Conservation (phyloP, 2,797 vertebrate genomes). For the Phoebastria nigripes region DNA sequence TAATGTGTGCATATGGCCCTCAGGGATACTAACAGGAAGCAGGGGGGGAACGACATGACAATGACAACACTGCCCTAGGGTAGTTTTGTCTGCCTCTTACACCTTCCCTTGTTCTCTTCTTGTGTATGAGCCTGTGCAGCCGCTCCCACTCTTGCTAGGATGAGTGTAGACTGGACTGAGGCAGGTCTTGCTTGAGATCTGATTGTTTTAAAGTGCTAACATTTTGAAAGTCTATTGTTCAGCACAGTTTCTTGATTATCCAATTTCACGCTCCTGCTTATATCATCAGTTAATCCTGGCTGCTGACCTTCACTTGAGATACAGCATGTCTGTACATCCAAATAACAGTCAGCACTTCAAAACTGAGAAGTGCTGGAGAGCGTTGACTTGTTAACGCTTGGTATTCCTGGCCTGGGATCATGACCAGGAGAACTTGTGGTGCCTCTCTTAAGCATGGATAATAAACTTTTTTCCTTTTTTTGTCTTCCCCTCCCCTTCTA, state of each 20-base stretch:
- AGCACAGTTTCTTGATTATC: conserved; percentile 13
- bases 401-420: not conserved
- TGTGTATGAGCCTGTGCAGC: not conserved
- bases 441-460: not conserved
- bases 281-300: not conserved
- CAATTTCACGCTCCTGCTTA: not conserved
- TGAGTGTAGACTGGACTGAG: not conserved
- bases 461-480: not conserved
- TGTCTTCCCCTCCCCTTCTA: not conserved
- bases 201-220: not conserved
- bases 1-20: fast-evolving
- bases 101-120: not conserved
- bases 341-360: not conserved
- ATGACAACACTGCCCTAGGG: fast-evolving
- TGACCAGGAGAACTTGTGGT: not conserved
- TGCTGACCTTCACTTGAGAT: conserved; percentile 34
- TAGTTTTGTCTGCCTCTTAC: not conserved
- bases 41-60: fast-evolving
- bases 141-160: not conserved
- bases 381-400: not conserved
- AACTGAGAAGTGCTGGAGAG: not conserved
- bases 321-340: not conserved
- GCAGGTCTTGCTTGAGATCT: not conserved
- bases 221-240: not conserved
- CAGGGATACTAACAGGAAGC: not conserved